Evolutionary conservation across 2,113 vertebrate species (phyloP).

Genomic region (Grallaria varia): DNA sequence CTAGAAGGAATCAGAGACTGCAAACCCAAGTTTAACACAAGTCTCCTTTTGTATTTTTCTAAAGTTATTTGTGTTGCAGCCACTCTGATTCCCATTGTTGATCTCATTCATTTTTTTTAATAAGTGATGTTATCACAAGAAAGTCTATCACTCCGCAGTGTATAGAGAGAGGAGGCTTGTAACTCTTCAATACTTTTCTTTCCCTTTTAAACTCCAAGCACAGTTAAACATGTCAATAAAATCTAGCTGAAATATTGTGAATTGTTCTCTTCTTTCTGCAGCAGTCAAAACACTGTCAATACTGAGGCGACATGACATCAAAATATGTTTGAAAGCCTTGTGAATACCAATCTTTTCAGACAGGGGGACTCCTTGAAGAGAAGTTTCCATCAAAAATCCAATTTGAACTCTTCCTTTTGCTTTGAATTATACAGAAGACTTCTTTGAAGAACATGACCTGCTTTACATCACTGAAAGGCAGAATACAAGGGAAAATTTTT

Average conservation of each 20-base stretch:
- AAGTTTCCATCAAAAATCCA: conserved; percentile 49
- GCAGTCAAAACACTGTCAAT: conserved; percentile 65
- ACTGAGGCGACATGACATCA: conserved; percentile 45
- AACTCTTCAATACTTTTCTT: conserved; percentile 6
- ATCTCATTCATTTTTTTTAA: not conserved
- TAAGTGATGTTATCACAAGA: not conserved
- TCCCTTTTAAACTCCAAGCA: conserved; percentile 42
- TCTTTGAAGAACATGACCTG: conserved; percentile 33
- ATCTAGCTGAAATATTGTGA: conserved; percentile 18
- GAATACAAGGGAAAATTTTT: not conserved
- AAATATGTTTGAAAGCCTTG: conserved; percentile 50
- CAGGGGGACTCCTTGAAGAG: conserved; percentile 39
- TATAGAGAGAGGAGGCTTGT: not conserved
- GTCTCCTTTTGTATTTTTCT: not conserved
- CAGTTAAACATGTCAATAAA: conserved; percentile 47
- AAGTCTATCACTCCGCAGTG: not conserved
- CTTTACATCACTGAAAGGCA: conserved; percentile 47
- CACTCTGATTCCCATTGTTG: not conserved
- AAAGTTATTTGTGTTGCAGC: not conserved
- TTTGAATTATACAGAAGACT: conserved; percentile 55
- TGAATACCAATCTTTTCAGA: conserved; percentile 45
- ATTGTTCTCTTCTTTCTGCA: conserved; percentile 13
- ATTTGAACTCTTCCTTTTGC: conserved; percentile 41
- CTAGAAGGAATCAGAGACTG: not conserved
- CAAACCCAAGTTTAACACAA: not conserved